Base-by-base conservation (phyloP, 2,797 vertebrate species). In the Pyrocephalus nanus region DNA sequence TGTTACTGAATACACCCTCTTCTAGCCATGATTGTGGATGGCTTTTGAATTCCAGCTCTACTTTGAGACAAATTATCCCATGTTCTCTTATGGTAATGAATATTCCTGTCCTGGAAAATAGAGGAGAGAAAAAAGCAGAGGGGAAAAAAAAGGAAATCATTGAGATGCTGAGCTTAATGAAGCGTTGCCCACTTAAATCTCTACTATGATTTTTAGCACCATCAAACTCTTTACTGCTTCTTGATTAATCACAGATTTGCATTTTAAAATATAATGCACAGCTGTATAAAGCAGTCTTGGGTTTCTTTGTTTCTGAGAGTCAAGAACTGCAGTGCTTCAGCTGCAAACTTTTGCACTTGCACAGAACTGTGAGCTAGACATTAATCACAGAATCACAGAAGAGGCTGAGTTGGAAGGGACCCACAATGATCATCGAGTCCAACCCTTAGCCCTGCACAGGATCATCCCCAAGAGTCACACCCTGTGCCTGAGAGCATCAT, bases 221-320 rank as follows among this genome's bases (percentile, higher is more conserved):
- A 79, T 61, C 27, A 26, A 34, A 14, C 53, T 26, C 66, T n/a
- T 34, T 47, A 42, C 30, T 58, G 8, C 13, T 58, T 84, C 16
- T 11, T 51, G 42, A 36, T 76, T 18, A 11, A 42, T 38, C 16
- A 34, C 38, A 34, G 47, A 70, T 21, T 42, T 42, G 27, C 53
- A 17, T 53, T 78, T 64, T 10, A 48, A 43, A 86, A 32, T 5
- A 18, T 2, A 1, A 9, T 0, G 3, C 48, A 55, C 40, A 53
- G 8, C 29, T 55, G 45, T 5, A 7, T 43, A 11, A 21, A 53
- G 27, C 58, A 22, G 13, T 15, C 18, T 21, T 30, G 13, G 21
- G 2, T 0, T 14, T 12, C 30, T 45, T 50, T 36, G 4, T 25
- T 50, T 29, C 0, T 26, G 6, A 55, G n/a, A 23, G 2, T 21